Evolutionary conservation across 2,113 vertebrate genomes (phyloP).

Genomic region (Gymnogyps californianus): DNA sequence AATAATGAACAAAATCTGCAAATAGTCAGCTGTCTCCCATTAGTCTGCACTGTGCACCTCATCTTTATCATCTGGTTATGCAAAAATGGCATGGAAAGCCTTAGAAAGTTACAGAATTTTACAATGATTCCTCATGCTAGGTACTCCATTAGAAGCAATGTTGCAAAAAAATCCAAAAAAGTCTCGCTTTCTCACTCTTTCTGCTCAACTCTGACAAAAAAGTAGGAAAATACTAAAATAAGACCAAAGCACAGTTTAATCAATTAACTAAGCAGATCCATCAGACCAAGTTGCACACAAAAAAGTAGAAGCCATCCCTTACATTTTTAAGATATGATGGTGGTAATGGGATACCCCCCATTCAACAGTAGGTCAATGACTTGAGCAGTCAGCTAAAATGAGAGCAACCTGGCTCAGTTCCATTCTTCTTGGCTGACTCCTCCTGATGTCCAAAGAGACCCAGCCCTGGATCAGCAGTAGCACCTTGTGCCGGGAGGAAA

Average conservation of each 20-base stretch:
- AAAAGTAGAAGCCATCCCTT: neutral
- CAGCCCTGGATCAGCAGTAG: neutral
- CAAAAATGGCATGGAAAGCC: neutral
- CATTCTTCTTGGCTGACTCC: accelerated
- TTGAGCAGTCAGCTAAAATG: neutral
- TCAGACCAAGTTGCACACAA: neutral
- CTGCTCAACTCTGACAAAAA: neutral
- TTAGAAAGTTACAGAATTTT: neutral
- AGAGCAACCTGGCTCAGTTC: neutral
- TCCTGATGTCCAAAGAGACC: neutral
- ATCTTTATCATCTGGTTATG: neutral
- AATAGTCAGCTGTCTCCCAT: neutral
- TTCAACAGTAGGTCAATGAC: neutral
- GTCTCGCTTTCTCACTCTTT: neutral
- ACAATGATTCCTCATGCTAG: neutral
- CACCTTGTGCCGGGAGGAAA: neutral
- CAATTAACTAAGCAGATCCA: neutral
- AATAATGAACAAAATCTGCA: neutral
- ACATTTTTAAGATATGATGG: neutral
- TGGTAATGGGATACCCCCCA: neutral
- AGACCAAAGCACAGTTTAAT: neutral
- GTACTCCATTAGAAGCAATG: neutral
- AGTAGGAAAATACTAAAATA: neutral
- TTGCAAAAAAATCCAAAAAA: neutral
- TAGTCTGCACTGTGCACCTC: neutral